phyloP scores from a whole-genome alignment of 2,113 vertebrate species.

The Todiramphus chloris region DNA sequence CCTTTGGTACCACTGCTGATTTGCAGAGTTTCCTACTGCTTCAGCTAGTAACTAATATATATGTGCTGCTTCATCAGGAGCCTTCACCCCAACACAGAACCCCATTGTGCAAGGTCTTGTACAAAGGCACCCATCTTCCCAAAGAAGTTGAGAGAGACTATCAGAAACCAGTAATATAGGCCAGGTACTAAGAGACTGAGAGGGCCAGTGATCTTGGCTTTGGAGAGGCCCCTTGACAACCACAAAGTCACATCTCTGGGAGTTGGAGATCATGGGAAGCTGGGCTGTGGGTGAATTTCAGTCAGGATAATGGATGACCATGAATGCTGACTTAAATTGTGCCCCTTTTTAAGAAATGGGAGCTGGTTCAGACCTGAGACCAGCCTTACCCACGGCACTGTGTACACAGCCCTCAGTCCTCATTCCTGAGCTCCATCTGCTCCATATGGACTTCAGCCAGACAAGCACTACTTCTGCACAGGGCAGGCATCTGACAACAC shows the following conservation, averaged over 20 bases:
- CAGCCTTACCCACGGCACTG: neutral
- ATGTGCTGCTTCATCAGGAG: neutral
- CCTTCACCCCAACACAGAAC: neutral
- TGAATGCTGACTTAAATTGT: neutral
- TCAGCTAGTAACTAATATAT: neutral
- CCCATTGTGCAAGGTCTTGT: accelerated
- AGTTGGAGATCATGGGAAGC: accelerated
- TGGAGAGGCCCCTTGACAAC: neutral
- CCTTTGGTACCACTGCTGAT: neutral
- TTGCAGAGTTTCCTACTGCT: neutral
- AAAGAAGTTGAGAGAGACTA: neutral
- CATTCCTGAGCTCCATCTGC: neutral
- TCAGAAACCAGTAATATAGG: neutral
- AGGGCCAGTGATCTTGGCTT: neutral
- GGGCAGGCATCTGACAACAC: neutral
- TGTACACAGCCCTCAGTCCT: neutral
- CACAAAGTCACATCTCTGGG: too few relatives aligned
- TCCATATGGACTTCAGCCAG: neutral
- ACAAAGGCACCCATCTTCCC: neutral
- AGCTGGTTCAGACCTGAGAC: neutral
- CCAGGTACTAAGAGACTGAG: neutral
- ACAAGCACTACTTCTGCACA: neutral
- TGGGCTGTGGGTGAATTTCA: neutral
- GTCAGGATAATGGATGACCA: neutral
- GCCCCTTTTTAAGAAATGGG: neutral